Base-by-base conservation (phyloP, 2,888 invertebrate genomes). In the Phragmatobia fuliginosa region DNA sequence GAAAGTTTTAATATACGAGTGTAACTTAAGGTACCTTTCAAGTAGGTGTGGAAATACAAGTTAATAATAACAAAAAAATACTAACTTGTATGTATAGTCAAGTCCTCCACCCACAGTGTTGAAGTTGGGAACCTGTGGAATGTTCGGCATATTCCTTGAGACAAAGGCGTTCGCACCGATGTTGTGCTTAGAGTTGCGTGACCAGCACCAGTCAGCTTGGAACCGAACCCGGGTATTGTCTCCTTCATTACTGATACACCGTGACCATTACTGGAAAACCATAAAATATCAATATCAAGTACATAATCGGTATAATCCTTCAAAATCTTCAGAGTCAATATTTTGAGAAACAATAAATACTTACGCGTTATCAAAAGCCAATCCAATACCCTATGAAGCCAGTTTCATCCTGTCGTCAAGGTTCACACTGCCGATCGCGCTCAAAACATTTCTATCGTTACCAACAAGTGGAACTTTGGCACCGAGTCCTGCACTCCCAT, bases 131-230 rank as follows among this genome's bases (percentile, higher is more conserved):
- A 64, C 38, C n/a, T 60, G n/a, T 0, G 73, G 73, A 28, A 67
- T 41, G 7, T 32, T 82, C 36, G 21, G 79, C 52, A 78, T 76
- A 49, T 74, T 81, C 11, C 52, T 75, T 11, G 76, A 68, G 10
- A 76, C 7, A 18, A 76, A 78, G 4, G 70, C 76, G 0, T 56
- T 68, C 1, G 74, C 67, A 2, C 62, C 68, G 7, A 76, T 67
- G 1, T 81, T 70, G 18, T 79, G 81, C 1, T 69, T 16, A 90
- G 65, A 66, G 85, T 88, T 5, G 86, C 56, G 18, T 80, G 80
- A 6, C 83, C 88, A 2, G 87, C 83, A 2, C 83, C 90, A 0
- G 88, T 87, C 41, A 89, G 72, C 74, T 85, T 87, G 72, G 84
- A 63, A 6, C 84, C 89, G 62, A 87, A 81, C 52, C 76, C 74